A percentile compares a stretch with the other conserved stretches of the same genome.
phyloP scores from a whole-genome alignment of 1,140 invertebrate species.

The Neoseiulus cucumeris region DNA sequence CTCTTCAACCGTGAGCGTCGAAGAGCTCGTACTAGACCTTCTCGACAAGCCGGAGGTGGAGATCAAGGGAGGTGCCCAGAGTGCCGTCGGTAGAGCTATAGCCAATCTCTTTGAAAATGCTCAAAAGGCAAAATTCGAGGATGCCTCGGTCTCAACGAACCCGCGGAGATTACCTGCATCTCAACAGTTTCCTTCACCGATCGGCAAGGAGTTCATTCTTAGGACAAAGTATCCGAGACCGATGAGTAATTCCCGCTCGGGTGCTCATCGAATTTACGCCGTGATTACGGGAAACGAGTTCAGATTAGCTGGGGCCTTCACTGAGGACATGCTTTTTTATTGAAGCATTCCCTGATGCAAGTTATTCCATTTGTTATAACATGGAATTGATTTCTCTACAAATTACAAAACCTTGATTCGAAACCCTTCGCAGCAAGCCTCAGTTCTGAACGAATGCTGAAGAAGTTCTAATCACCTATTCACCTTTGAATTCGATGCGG shows the following conservation, averaged over 20 bases:
- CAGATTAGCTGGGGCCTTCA: slow-evolving; percentile 45
- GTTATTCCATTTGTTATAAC: no score
- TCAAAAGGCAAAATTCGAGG: slow-evolving; percentile 17
- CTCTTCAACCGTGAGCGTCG: slow-evolving; percentile 16
- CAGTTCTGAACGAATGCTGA: no score
- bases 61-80: slow-evolving; percentile 35
- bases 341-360: slow-evolving; percentile 1
- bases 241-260: slow-evolving; percentile 34
- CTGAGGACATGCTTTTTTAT: slow-evolving; percentile 44
- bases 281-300: slow-evolving; percentile 41
- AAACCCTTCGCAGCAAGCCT: no score
- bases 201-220: slow-evolving; percentile 45
- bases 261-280: slow-evolving; percentile 43
- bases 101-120: slow-evolving; percentile 37
- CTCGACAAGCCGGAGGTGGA: slow-evolving; percentile 36
- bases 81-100: slow-evolving; percentile 36
- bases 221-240: slow-evolving; percentile 38
- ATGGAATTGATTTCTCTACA: no score
- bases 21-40: slow-evolving; percentile 34
- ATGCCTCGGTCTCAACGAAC: slow-evolving; percentile 18
- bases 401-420: no score
- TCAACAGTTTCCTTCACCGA: slow-evolving; percentile 36
- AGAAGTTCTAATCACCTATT: no score
- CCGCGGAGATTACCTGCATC: slow-evolving; percentile 21
- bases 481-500: no score